phyloP scores from a whole-genome alignment of 2,113 vertebrate genomes.

The Odobenus rosmarus region DNA sequence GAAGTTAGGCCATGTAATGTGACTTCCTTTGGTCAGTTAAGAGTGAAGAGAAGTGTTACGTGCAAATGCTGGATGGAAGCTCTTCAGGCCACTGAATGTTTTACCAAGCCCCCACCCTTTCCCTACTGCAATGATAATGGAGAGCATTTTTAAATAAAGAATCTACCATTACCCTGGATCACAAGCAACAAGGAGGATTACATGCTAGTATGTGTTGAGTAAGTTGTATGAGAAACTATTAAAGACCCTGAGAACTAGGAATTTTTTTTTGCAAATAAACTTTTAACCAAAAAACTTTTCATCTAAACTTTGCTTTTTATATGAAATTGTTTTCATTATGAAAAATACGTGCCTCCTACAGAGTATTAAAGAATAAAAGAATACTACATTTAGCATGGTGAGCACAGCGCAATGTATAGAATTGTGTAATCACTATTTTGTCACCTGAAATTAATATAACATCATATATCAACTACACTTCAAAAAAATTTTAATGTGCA shows the following conservation, averaged over 20 bases:
- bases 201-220: neutral
- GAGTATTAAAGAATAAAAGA: neutral
- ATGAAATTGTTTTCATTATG: neutral
- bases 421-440: neutral
- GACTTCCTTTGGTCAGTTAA: neutral
- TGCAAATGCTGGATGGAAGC: neutral
- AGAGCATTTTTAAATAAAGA: neutral
- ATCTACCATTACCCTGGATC: neutral
- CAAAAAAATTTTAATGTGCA: neutral
- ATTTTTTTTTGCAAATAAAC: neutral
- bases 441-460: neutral
- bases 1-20: neutral
- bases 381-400: neutral
- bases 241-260: neutral
- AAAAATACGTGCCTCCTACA: neutral
- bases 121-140: neutral
- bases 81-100: neutral
- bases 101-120: neutral
- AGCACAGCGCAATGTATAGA: neutral
- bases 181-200: neutral
- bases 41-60: neutral
- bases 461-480: neutral
- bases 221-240: neutral
- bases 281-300: neutral
- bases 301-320: neutral